These are phyloP conservation scores for Agrypnus murinus DNA, from an alignment of 2,888 invertebrate genomes.

Conservation along the genomic window DNA sequence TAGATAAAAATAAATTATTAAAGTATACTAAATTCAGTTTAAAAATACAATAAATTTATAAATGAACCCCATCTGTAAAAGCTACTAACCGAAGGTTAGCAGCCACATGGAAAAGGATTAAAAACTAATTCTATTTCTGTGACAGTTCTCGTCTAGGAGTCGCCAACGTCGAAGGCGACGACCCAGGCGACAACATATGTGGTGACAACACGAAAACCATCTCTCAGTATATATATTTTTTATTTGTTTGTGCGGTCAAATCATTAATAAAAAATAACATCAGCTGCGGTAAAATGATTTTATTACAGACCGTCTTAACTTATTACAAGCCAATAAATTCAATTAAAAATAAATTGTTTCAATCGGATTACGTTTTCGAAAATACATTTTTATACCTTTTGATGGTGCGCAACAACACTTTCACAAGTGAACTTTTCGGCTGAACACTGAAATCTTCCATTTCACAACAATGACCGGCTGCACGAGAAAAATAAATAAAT, in stretches of 20 bases:
- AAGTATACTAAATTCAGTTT: slow-evolving; percentile 13
- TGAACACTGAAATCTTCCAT: not conserved
- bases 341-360: slow-evolving; percentile 38
- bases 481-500: slow-evolving; percentile 6
- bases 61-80: slow-evolving; percentile 13
- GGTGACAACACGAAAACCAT: slow-evolving; percentile 37
- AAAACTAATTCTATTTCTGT: slow-evolving; percentile 47
- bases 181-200: slow-evolving; percentile 40
- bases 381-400: no score
- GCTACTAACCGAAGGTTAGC: slow-evolving; percentile 3
- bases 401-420: slow-evolving; percentile 2
- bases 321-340: slow-evolving; percentile 35
- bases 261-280: no score
- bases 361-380: not conserved
- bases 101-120: slow-evolving; percentile 41
- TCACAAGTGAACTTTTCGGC: not conserved
- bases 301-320: no score
- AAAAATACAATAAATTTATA: slow-evolving; percentile 30
- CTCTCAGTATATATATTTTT: slow-evolving; percentile 35
- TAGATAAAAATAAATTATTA: slow-evolving; percentile 18
- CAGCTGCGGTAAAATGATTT: slow-evolving; percentile 23
- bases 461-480: slow-evolving; percentile 18
- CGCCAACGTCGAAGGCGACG: slow-evolving; percentile 47
- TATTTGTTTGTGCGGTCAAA: slow-evolving; percentile 42
- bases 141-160: slow-evolving; percentile 45